phyloP scores from a whole-genome alignment of 2,113 vertebrate species.

The Galemys pyrenaicus region DNA sequence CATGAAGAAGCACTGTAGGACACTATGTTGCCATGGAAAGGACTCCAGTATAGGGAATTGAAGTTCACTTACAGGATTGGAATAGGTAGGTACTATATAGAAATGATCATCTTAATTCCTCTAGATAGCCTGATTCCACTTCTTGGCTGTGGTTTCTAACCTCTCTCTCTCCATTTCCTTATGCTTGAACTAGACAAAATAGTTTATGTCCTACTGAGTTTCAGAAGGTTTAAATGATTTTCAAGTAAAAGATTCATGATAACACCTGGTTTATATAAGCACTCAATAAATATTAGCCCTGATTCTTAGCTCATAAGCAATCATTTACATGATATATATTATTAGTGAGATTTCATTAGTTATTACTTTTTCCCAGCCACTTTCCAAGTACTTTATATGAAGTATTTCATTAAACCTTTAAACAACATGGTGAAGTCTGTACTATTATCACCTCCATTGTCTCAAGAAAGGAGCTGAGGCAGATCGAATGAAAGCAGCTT shows the following conservation, averaged over 20 bases:
- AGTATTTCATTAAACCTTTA: constrained; percentile 4
- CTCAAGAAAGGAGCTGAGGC: background rate
- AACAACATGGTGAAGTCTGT: background rate
- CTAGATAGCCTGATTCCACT: background rate
- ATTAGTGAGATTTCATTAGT: background rate
- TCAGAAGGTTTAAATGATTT: background rate
- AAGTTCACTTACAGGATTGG: background rate
- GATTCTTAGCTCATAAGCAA: background rate
- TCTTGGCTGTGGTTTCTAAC: background rate
- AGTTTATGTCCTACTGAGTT: background rate
- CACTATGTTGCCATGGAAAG: background rate
- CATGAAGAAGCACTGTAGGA: background rate
- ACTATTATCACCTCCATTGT: background rate
- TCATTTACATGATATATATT: background rate
- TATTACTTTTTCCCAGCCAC: background rate
- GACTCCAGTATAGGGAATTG: background rate
- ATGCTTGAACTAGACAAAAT: background rate
- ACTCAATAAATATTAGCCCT: background rate
- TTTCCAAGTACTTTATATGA: background rate
- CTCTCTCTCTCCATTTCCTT: background rate
- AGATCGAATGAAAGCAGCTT: background rate
- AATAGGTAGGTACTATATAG: background rate
- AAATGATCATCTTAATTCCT: background rate
- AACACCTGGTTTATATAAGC: background rate
- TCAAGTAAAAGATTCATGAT: background rate